Evolutionary conservation across 2,888 invertebrate genomes (phyloP).

Genomic region (Halictus ligatus): DNA sequence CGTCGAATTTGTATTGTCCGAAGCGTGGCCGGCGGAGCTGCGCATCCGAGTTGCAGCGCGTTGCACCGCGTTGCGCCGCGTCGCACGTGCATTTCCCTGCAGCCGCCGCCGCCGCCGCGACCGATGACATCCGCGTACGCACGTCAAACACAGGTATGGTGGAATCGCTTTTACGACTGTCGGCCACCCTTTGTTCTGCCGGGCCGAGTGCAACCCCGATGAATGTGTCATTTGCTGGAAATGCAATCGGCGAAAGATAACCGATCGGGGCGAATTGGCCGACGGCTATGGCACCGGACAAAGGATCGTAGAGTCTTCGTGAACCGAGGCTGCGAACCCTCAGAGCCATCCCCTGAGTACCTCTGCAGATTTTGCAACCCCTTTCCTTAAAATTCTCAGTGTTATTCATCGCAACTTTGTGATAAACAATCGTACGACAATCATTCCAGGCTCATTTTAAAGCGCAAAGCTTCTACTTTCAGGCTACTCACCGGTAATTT

Average conservation of each 20-base stretch:
- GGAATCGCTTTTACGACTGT: constrained; percentile 62
- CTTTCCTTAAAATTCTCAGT: neutral
- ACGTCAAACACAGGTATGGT: constrained; percentile 62
- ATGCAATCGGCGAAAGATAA: constrained; percentile 47
- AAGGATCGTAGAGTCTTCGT: neutral
- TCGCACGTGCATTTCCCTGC: constrained; percentile 16
- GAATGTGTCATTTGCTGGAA: constrained; percentile 60
- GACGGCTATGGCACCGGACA: neutral
- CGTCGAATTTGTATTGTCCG: constrained; percentile 47
- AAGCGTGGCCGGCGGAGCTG: neutral
- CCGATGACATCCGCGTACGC: constrained; percentile 55
- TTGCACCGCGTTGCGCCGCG: neutral
- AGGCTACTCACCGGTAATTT: too few relatives aligned
- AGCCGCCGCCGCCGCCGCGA: constrained; percentile 4
- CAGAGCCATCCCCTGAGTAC: neutral
- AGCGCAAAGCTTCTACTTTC: too few relatives aligned
- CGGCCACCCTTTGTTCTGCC: constrained; percentile 37
- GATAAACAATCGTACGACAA: too few relatives aligned
- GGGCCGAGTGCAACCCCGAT: neutral
- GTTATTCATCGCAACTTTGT: too few relatives aligned
- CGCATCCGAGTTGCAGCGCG: neutral
- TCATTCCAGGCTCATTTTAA: too few relatives aligned
- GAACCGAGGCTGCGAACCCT: neutral
- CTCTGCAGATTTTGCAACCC: neutral
- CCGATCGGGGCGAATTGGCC: constrained; percentile 28